Percentiles rank a stretch among this genome's conserved stretches.
Evolutionary conservation across 2,888 invertebrate genomes (phyloP).

Genomic region (Silvanus unidentatus): DNA sequence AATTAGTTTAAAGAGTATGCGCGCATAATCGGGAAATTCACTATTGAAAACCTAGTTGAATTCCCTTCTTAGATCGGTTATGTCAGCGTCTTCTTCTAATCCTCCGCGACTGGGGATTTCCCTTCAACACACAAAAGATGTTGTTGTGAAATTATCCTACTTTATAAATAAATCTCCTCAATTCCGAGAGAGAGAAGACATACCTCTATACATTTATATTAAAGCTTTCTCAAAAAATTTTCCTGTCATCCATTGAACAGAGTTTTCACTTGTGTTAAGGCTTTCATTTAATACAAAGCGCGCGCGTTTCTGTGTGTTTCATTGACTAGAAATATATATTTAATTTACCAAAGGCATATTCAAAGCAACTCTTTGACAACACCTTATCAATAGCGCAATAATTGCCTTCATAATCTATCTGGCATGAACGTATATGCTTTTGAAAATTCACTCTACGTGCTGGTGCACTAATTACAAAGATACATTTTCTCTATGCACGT

Average conservation of each 20-base stretch:
- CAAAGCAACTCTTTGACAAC: constrained; percentile 9
- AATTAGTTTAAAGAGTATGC: constrained; percentile 22
- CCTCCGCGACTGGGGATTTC: constrained; percentile 24
- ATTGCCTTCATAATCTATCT: constrained; percentile 12
- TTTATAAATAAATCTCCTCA: constrained; percentile 25
- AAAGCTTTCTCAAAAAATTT: no score
- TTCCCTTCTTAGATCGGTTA: constrained; percentile 26
- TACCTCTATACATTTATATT: no score
- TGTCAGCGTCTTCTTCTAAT: constrained; percentile 30
- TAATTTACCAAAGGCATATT: neutral
- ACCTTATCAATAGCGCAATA: constrained; percentile 12
- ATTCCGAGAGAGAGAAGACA: neutral
- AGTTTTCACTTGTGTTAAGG: no score
- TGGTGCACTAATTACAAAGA: neutral
- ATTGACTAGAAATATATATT: neutral
- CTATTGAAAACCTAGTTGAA: constrained; percentile 20
- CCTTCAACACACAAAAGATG: constrained; percentile 25
- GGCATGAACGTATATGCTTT: constrained; percentile 6
- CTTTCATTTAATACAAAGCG: no score
- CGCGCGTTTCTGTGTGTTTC: no score
- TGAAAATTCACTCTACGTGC: neutral
- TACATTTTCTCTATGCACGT: neutral
- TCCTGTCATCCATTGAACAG: no score
- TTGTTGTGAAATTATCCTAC: constrained; percentile 29
- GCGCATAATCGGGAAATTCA: constrained; percentile 12